Evolutionary conservation across 2,888 invertebrate species (phyloP), one percentile per base, ranked within the genome.

Genomic region (Tiliacea aurago): DNA sequence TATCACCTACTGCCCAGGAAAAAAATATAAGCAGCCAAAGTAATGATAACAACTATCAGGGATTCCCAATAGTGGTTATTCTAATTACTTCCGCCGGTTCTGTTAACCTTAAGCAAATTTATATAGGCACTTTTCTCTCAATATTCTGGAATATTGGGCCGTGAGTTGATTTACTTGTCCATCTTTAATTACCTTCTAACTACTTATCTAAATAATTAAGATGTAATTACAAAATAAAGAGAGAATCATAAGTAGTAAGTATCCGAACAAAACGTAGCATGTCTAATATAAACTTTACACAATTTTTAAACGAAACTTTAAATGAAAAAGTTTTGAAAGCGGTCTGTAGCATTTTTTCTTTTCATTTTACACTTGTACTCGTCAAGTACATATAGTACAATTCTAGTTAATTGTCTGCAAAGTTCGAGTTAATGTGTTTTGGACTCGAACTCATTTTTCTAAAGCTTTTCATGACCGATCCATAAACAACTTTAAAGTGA

Each of bases 261-360:
- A 62, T 73, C 68, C n/a, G 43, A 78, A 75, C 64, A 74, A 76
- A 77, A 67, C 47, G 62, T 68, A 67, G 45, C 55, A 67, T 62
- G 76, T 81, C 80, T 81, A 28, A 28, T 28, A 67, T 41, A 84
- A 86, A 86, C 75, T 81, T 87, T 13, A 72, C 58, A 78, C 59
- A 78, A 73, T 81, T 87, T 85, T 84, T 73, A 80, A 65, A 77
- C 45, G 37, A 81, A 84, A 86, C 74, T 87, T 84, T 80, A 80
- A 83, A 84, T 86, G 76, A 81, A 81, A 82, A 86, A 81, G 76
- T 85, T 76, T 55, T 41, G 51, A 76, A 74, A 81, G 70, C 74
- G 85, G 78, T 85, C 85, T 75, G 74, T 73, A 65, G 41, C 3
- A 51, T 41, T 71, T 77, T 86, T 82, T 74, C 53, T 70, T 86